Percentiles rank a stretch among this genome's conserved stretches.
Conservation (phyloP, 2,113 vertebrate species). For the Cavia porcellus region DNA sequence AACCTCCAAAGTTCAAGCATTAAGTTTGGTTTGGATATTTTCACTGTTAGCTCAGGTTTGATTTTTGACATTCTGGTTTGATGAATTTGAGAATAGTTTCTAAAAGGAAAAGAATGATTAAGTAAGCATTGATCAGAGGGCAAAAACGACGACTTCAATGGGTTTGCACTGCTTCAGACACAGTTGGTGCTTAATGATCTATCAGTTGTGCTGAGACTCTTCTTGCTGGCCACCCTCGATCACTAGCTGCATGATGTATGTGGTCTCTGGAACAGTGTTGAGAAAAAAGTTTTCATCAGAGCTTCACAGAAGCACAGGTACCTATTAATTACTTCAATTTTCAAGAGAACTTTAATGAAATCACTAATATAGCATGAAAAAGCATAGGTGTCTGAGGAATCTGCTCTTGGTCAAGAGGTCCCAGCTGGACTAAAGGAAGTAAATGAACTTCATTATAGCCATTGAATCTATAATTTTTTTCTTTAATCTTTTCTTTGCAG, state of each 20-base stretch:
- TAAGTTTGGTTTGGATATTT: not conserved
- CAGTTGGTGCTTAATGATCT: not conserved
- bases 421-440: not conserved
- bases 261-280: not conserved
- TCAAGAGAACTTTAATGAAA: slow-evolving; percentile 4
- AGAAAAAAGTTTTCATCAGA: not conserved
- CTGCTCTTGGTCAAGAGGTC: not conserved
- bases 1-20: not conserved
- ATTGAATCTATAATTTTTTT: not conserved
- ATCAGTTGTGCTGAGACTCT: not conserved
- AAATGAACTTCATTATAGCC: not conserved
- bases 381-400: not conserved
- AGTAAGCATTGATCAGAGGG: not conserved
- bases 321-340: not conserved
- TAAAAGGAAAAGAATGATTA: slow-evolving; percentile 53
- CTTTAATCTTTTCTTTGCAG: not conserved
- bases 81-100: slow-evolving; percentile 35
- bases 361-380: not conserved
- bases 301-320: not conserved
- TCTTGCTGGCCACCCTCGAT: slow-evolving; percentile 33
- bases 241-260: not conserved
- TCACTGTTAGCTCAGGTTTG: slow-evolving; percentile 42
- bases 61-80: slow-evolving; percentile 29
- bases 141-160: not conserved
- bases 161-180: not conserved